These are phyloP conservation scores for Cyclophora albipunctata DNA, from an alignment of 2,888 invertebrate species.

Conservation along the genomic window DNA sequence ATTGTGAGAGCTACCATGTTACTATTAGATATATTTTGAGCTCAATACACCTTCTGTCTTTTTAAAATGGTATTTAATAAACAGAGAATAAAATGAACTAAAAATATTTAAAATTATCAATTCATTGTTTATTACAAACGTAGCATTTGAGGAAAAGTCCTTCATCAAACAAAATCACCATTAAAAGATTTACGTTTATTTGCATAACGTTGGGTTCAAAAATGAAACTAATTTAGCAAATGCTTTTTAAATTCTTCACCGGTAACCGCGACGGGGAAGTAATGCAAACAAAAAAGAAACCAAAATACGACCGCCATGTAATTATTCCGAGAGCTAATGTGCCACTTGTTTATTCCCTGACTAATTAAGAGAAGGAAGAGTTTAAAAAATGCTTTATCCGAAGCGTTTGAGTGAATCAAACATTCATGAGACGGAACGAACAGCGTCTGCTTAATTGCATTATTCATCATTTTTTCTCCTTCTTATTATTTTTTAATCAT, in stretches of 20 bases:
- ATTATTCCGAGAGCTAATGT: conserved; percentile 72
- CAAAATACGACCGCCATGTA: conserved; percentile 52
- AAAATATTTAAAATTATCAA: neutral
- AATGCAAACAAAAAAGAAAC: conserved; percentile 39
- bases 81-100: neutral
- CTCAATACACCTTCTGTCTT: conserved; percentile 7
- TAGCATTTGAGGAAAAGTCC: too few relatives aligned
- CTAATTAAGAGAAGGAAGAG: conserved; percentile 70
- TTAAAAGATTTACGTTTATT: too few relatives aligned
- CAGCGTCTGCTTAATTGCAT: conserved; percentile 38
- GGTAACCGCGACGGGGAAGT: conserved; percentile 46
- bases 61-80: too few relatives aligned
- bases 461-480: conserved; percentile 34
- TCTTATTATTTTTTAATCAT: conserved; percentile 29
- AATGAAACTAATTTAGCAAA: conserved; percentile 62
- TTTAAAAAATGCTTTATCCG: conserved; percentile 53
- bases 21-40: too few relatives aligned
- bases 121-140: too few relatives aligned
- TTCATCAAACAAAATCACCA: too few relatives aligned
- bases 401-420: conserved; percentile 57
- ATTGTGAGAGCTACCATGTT: too few relatives aligned
- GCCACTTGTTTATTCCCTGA: conserved; percentile 71
- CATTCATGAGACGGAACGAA: conserved; percentile 56
- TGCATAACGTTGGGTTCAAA: conserved; percentile 21
- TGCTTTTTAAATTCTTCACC: conserved; percentile 67